phyloP scores from a whole-genome alignment of 2,797 vertebrate genomes.

The Amblyraja radiata region DNA sequence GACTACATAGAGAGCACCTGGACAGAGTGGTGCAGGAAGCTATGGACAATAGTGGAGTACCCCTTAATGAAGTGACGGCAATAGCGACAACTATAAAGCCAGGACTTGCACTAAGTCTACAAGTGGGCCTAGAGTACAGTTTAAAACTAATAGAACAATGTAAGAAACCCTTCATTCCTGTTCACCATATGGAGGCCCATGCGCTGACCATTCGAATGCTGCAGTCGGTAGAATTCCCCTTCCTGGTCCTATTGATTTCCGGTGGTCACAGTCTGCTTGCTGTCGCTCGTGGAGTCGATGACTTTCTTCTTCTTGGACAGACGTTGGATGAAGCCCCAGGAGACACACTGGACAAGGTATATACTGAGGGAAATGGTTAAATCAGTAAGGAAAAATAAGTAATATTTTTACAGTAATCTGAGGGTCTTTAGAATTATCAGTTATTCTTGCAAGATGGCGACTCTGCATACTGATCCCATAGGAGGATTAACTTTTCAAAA shows the following conservation, averaged over 20 bases:
- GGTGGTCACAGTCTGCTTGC: slow-evolving; percentile 88
- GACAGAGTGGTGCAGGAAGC: slow-evolving; percentile 73
- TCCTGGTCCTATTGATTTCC: slow-evolving; percentile 84
- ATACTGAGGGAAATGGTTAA: not conserved
- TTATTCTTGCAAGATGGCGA: not conserved
- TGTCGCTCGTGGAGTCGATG: slow-evolving; percentile 70
- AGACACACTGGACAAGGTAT: slow-evolving; percentile 86
- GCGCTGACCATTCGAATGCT: slow-evolving; percentile 82
- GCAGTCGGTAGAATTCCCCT: slow-evolving; percentile 72
- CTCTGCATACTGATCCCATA: too few species aligned
- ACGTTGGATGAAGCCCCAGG: slow-evolving; percentile 80
- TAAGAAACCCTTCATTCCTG: slow-evolving; percentile 80
- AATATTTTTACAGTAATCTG: not conserved
- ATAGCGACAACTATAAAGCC: slow-evolving; percentile 85
- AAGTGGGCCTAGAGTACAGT: slow-evolving; percentile 76
- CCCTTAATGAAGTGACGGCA: slow-evolving; percentile 66
- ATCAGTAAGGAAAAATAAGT: not conserved
- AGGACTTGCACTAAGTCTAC: slow-evolving; percentile 80
- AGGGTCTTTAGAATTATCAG: not conserved
- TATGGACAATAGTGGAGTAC: slow-evolving; percentile 58
- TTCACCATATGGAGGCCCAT: slow-evolving; percentile 98
- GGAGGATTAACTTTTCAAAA: too few species aligned
- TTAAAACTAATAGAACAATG: slow-evolving; percentile 61
- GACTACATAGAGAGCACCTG: slow-evolving; percentile 83
- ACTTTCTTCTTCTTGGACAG: slow-evolving; percentile 85